These are phyloP conservation scores for Rhinolophus ferrumequinum DNA, from an alignment of 2,113 vertebrate species.

Conservation along the genomic window DNA sequence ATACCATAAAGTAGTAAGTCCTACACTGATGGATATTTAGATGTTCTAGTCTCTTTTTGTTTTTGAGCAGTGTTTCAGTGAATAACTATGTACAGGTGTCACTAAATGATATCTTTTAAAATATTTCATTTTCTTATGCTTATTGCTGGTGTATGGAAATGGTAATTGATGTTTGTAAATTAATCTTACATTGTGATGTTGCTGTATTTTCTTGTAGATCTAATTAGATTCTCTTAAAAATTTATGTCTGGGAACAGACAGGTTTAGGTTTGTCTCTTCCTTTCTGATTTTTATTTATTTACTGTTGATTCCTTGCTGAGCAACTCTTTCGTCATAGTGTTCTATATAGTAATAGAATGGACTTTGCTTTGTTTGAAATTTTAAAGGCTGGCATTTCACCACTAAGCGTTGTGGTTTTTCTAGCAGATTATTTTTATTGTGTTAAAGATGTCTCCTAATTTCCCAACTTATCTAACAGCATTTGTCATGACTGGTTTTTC, in stretches of 20 bases:
- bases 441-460: not conserved
- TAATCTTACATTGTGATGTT: not conserved
- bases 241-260: not conserved
- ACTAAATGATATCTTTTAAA: slow-evolving; percentile 1
- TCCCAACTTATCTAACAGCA: not conserved
- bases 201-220: not conserved
- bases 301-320: not conserved
- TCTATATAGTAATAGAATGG: not conserved
- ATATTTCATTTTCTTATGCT: slow-evolving; percentile 9
- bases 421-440: slow-evolving; percentile 17
- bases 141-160: not conserved
- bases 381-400: not conserved
- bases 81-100: not conserved
- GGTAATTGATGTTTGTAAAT: not conserved
- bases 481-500: not conserved
- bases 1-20: not conserved
- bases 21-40: not conserved
- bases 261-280: not conserved
- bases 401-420: not conserved
- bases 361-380: slow-evolving; percentile 19
- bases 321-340: not conserved
- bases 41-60: not conserved
- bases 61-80: not conserved
- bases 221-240: slow-evolving; percentile 42
- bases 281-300: slow-evolving; percentile 24